Evolutionary conservation across 1,140 invertebrate species (phyloP), one percentile per base, ranked within the genome.

Genomic region (Eurosta solidaginis): DNA sequence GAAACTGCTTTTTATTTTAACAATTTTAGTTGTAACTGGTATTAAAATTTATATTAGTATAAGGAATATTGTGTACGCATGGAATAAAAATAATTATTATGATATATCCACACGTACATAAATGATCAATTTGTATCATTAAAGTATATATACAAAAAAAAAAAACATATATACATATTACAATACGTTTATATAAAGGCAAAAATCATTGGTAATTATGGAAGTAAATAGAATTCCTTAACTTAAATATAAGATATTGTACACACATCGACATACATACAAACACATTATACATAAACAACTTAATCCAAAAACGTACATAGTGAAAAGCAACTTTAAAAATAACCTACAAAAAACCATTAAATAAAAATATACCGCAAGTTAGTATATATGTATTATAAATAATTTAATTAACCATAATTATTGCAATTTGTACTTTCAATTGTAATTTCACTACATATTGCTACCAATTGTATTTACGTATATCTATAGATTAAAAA

Each of bases 361-460:
- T 10, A 52, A 59, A 59, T 1, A 3, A 59, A 59, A 59, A 20
- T 22, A 40, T 40, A 68, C 59, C 36, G 27, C 59, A 68, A 68
- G 22, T n/a, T 68, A 68, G 33, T 68, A 68, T 68, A 40, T 68
- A 68, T 68, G 59, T 68, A 68, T 40, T 68, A n/a, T 40, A 40
- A 68, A 14, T 47, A 47, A n/a, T n/a, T 17, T 59, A 59, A 59
- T 59, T 59, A 33, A 59, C 27, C 40, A n/a, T 68, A 68, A 68
- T 68, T 68, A 68, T 33, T 68, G 29, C 40, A 68, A n/a, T 68
- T 29, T 68, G 40, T 40, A 40, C 40, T 68, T 29, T 68, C 36
- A 68, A 40, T 59, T 59, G 54, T 59, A 59, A 59, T 33, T 68
- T 68, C 59, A 9, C 17, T 33, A 40, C 22, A n/a, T 68, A 29